Base-by-base conservation (phyloP, 92 coral and sea anemone species). In the Porites lobata region DNA sequence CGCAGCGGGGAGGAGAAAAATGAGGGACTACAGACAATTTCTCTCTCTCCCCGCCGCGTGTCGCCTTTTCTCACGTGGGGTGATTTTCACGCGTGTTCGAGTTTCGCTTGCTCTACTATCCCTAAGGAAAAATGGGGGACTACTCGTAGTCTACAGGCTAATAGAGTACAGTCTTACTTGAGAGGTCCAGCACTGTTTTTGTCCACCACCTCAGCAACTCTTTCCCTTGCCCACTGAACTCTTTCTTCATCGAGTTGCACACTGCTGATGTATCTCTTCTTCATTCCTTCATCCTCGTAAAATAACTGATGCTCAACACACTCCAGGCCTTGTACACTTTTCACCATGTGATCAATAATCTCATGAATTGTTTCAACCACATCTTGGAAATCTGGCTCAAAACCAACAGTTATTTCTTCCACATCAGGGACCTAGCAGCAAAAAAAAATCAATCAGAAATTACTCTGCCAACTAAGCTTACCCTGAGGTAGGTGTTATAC, bases 201-300 rank as follows among this genome's bases (percentile, higher is more conserved):
- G 81, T 96, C 94, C 62, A 96, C 93, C 18, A 96, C 93, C 50
- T 57, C 84, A 38, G 94, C 94, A 22, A 95, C 90, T 85, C 92
- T 93, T 66, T 82, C 89, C 87, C 92, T 96, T 65, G 97, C 96
- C 72, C 80, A 80, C 74, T 84, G 86, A 43, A 96, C 96, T 9
- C 96, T 88, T 68, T 94, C 98, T 59, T 96, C 99, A 17, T 79
- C 89, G 2, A 96, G 92, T 59, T 79, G 78, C 17, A 96, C 98
- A 64, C 94, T 85, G 64, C 86, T 88, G 52, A 96, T 92, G 53
- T 75, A 53, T 73, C 89, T 90, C 67, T 80, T 79, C 74, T 87
- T 92, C 73, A 95, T 74, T 66, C 99, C 98, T 62, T 95, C 99
- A 38, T 95, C 98, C 77, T 96, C 98, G 80, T 95, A 96, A 83